Evolutionary conservation across 2,797 vertebrate genomes (phyloP).

Genomic region (Pterois miles): DNA sequence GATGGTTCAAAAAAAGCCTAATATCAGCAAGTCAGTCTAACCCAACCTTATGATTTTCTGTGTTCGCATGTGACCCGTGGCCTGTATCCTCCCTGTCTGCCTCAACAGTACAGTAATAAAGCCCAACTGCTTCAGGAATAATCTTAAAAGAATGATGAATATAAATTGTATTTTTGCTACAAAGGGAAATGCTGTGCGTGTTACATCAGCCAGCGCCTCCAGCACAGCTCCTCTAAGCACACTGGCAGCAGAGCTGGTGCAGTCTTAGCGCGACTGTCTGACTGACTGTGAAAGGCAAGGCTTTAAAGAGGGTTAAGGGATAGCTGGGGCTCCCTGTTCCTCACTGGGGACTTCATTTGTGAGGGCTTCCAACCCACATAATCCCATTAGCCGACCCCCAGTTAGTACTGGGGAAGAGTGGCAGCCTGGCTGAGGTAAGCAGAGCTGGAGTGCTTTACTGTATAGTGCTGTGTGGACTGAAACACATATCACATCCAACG

Average conservation of each 20-base stretch:
- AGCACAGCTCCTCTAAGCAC: slow-evolving; percentile 35
- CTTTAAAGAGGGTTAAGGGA: slow-evolving; percentile 76
- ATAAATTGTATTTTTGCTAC: slow-evolving; percentile 27
- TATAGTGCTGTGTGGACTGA: slow-evolving; percentile 39
- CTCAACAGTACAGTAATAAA: slow-evolving; percentile 26
- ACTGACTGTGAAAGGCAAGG: slow-evolving; percentile 67
- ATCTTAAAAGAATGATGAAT: slow-evolving; percentile 45
- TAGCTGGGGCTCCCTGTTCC: slow-evolving; percentile 61
- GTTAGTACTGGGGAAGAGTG: slow-evolving; percentile 59
- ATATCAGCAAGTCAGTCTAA: slow-evolving; percentile 1
- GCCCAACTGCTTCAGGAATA: slow-evolving; percentile 19
- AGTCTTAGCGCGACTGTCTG: slow-evolving; percentile 51
- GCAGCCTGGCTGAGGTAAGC: slow-evolving; percentile 61
- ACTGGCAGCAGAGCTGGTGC: slow-evolving; percentile 39
- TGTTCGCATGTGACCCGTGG: slow-evolving; percentile 14
- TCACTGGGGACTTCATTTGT: slow-evolving; percentile 77
- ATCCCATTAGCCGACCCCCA: slow-evolving; percentile 78
- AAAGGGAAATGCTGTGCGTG: slow-evolving; percentile 36
- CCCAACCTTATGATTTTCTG: not conserved
- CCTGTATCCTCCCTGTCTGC: slow-evolving; percentile 5
- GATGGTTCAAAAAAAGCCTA: not conserved
- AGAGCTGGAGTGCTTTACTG: slow-evolving; percentile 18
- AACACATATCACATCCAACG: slow-evolving; percentile 23
- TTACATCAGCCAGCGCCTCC: slow-evolving; percentile 34
- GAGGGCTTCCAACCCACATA: slow-evolving; percentile 73